Conservation (phyloP, 2,888 invertebrate species). For the Dryobotodes eremita region DNA sequence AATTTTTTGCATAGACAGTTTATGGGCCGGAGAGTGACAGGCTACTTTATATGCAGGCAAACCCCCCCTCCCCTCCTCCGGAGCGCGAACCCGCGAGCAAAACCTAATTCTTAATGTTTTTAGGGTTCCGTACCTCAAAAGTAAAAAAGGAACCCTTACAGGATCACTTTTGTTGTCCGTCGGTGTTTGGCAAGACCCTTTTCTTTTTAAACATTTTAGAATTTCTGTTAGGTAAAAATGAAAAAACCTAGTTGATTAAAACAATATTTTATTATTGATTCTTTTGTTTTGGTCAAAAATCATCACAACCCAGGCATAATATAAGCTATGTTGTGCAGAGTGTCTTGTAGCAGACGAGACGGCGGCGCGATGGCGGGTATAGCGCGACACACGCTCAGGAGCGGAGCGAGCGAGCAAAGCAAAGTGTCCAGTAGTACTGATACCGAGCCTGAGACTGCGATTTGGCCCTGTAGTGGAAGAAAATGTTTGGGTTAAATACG, state of each 20-base stretch:
- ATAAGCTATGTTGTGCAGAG: conserved; percentile 98
- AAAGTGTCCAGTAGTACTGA: conserved; percentile 98
- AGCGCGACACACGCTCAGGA: conserved; percentile 96
- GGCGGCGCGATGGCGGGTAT: conserved; percentile 94
- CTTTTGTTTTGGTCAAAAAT: neutral
- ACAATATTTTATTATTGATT: neutral
- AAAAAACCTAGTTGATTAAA: neutral
- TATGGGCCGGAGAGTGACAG: too few species aligned
- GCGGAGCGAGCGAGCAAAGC: conserved; percentile 97
- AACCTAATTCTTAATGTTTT: too few species aligned
- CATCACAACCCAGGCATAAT: conserved; percentile 92
- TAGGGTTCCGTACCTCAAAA: too few species aligned
- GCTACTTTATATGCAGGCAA: too few species aligned
- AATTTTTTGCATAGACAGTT: too few species aligned
- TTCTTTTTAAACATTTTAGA: neutral
- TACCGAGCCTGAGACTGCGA: conserved; percentile 98
- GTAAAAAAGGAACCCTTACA: too few species aligned
- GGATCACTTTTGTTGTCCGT: too few species aligned
- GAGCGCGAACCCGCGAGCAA: too few species aligned
- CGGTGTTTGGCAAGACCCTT: neutral
- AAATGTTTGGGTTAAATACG: neutral
- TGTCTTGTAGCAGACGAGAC: conserved; percentile 90
- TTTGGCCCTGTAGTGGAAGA: conserved; percentile 94
- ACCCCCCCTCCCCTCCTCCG: too few species aligned
- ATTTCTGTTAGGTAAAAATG: neutral